These are phyloP conservation scores for Condylostylus longicornis DNA, from an alignment of 1,140 invertebrate species.

Conservation along the genomic window DNA sequence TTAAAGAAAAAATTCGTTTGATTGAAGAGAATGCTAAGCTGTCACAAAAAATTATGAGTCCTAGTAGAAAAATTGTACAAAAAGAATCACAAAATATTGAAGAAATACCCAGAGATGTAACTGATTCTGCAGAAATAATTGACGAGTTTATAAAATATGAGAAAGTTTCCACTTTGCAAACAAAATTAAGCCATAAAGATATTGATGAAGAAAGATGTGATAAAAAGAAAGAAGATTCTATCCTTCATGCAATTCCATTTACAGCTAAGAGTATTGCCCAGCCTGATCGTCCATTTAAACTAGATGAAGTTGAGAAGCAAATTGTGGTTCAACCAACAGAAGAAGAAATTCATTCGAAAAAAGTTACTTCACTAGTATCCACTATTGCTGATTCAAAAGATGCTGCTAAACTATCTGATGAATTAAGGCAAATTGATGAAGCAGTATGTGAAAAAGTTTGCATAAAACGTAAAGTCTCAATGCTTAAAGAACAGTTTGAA, in stretches of 20 bases:
- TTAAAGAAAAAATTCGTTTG: constrained; percentile 33
- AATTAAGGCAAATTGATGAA: constrained; percentile 3
- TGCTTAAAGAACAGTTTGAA: too few species aligned
- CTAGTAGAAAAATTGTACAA: background rate
- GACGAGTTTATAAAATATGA: constrained; percentile 1
- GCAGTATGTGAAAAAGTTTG: constrained; percentile 2
- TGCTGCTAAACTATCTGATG: background rate
- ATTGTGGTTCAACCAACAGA: background rate
- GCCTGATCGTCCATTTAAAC: background rate
- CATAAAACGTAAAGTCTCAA: background rate
- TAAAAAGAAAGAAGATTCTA: background rate
- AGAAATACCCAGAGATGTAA: constrained; percentile 18
- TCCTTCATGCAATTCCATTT: background rate
- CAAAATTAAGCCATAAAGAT: too few species aligned
- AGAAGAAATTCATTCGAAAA: background rate
- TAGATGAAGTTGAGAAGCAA: constrained; percentile 3
- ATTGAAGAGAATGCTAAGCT: constrained; percentile 30
- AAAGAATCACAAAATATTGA: background rate
- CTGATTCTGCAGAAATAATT: background rate
- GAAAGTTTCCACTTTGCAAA: too few species aligned
- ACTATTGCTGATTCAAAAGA: background rate
- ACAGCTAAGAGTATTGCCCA: background rate
- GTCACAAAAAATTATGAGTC: constrained; percentile 6
- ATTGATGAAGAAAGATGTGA: too few species aligned
- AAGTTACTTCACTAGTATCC: background rate